Conservation (phyloP, 1,140 invertebrate species). For the Propsilocerus akamusi region DNA sequence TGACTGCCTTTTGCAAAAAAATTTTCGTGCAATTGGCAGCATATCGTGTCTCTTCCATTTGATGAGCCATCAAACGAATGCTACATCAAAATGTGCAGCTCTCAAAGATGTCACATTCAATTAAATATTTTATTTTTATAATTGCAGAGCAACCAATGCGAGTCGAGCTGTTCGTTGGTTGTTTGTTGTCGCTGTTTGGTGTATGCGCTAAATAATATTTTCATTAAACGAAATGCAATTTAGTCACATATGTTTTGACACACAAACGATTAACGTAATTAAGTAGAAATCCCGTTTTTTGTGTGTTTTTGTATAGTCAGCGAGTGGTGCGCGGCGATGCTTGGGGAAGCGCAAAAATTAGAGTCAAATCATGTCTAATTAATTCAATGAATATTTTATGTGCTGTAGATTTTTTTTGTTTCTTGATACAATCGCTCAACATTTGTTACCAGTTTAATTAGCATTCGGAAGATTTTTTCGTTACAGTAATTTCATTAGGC, state of each 20-base stretch:
- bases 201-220: conserved; percentile 1
- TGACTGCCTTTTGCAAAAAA: not conserved
- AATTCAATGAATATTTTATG: not conserved
- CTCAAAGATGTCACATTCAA: conserved; percentile 4
- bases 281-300: not conserved
- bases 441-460: conserved; percentile 1
- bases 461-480: not conserved
- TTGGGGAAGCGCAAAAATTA: not conserved
- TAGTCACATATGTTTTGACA: not conserved
- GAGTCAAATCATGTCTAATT: conserved; percentile 3
- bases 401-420: too few species aligned
- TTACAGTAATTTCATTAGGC: too few species aligned
- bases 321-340: not conserved
- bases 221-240: not conserved
- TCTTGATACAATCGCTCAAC: not conserved
- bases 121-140: conserved; percentile 4
- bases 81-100: not conserved
- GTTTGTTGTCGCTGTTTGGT: not conserved
- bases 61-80: not conserved
- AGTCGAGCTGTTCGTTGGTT: not conserved
- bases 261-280: conserved; percentile 4
- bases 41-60: not conserved
- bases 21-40: too few species aligned
- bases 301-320: not conserved
- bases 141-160: not conserved